phyloP scores from a whole-genome alignment of 2,113 vertebrate genomes.

The Aix galericulata region DNA sequence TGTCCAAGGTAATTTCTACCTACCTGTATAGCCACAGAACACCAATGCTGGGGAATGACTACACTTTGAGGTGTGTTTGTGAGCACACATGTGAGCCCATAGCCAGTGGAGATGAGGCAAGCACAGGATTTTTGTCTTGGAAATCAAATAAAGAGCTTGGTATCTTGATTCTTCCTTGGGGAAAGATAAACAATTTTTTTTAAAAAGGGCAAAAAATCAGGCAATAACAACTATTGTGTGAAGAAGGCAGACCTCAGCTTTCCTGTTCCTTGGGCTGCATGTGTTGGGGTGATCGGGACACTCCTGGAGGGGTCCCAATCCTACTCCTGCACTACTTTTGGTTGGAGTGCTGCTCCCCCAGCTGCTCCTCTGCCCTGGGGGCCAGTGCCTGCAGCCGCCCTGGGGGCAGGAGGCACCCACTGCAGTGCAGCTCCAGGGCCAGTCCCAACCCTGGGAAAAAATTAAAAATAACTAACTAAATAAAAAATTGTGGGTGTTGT shows the following conservation, averaged over 20 bases:
- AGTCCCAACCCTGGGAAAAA: neutral
- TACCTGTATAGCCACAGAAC: accelerated
- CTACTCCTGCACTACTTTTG: too few species aligned
- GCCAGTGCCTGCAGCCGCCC: neutral
- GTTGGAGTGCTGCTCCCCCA: neutral
- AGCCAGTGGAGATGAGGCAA: accelerated
- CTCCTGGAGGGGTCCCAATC: neutral
- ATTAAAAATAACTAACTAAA: too few species aligned
- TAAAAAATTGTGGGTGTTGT: neutral
- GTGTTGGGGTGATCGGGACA: accelerated
- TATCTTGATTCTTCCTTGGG: neutral
- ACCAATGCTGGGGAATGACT: neutral
- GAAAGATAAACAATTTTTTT: neutral
- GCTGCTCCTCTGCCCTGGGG: accelerated
- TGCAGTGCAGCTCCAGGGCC: neutral
- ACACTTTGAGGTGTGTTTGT: accelerated
- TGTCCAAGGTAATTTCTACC: neutral
- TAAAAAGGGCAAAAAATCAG: neutral
- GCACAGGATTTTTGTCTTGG: neutral
- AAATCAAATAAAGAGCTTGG: neutral
- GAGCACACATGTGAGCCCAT: neutral
- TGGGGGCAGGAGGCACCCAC: neutral
- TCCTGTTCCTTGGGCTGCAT: neutral
- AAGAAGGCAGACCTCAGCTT: neutral
- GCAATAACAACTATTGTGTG: neutral